Evolutionary conservation across 2,797 vertebrate species (phyloP).

Genomic region (Hydrocynus forskahlii): DNA sequence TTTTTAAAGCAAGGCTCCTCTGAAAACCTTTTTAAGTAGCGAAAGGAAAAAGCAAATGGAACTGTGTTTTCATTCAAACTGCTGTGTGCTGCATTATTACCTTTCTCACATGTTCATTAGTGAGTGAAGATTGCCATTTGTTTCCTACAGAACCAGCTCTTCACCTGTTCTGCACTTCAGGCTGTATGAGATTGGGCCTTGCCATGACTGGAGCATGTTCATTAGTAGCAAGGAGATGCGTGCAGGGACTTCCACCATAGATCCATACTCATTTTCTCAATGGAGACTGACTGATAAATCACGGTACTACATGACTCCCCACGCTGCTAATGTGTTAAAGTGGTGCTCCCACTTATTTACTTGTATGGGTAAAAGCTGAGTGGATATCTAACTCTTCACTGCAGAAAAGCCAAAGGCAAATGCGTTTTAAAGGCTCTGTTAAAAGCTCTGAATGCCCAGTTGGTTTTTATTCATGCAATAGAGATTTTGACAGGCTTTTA

Average conservation of each 20-base stretch:
- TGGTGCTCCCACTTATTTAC: constrained; percentile 58
- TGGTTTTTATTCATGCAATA: background rate
- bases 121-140: background rate
- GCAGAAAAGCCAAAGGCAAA: constrained; percentile 11
- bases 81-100: background rate
- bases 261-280: constrained; percentile 63
- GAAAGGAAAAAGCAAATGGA: background rate
- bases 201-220: constrained; percentile 14
- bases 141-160: constrained; percentile 27
- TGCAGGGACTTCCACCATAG: constrained; percentile 24
- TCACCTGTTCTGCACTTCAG: constrained; percentile 30
- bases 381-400: constrained; percentile 35
- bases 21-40: constrained; percentile 13
- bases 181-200: constrained; percentile 14
- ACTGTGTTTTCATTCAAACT: background rate
- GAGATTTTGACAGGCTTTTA: background rate
- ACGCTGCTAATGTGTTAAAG: constrained; percentile 53
- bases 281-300: constrained; percentile 53
- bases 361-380: constrained; percentile 33
- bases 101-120: background rate
- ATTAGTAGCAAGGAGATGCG: constrained; percentile 31
- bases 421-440: constrained; percentile 25
- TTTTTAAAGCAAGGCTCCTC: background rate
- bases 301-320: constrained; percentile 21
- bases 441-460: constrained; percentile 8